Evolutionary conservation across 2,113 vertebrate genomes (phyloP).

Genomic region (Dissostichus mawsoni): DNA sequence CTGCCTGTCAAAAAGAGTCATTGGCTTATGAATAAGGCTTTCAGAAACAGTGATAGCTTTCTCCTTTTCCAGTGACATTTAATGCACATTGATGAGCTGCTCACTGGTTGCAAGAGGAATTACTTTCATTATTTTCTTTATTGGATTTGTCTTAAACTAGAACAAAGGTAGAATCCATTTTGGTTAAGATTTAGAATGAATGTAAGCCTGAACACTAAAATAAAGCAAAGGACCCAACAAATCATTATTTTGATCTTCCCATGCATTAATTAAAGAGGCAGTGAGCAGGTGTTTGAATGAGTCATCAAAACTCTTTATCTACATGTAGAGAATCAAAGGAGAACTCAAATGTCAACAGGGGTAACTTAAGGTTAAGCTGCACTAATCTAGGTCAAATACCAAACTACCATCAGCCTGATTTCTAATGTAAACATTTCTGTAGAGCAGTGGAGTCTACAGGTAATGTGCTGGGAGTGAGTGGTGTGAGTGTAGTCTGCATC

Average conservation of each 20-base stretch:
- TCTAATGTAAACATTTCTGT: constrained; percentile 25
- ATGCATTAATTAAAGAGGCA: constrained; percentile 15
- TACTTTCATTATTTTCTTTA: constrained; percentile 3
- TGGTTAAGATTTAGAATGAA: background rate
- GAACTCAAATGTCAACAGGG: constrained; percentile 7
- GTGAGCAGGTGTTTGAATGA: constrained; percentile 33
- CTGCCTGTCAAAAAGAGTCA: constrained; percentile 36
- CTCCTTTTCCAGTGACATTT: constrained; percentile 37
- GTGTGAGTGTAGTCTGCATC: background rate
- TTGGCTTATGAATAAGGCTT: constrained; percentile 37
- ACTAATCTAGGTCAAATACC: constrained; percentile 54
- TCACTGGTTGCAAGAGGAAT: background rate
- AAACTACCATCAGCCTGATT: constrained; percentile 40
- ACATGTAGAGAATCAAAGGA: constrained; percentile 40
- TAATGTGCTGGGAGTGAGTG: background rate
- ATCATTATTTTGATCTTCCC: background rate
- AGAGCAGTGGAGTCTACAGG: background rate
- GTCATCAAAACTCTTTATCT: constrained; percentile 13
- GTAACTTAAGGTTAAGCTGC: constrained; percentile 45
- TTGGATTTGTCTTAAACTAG: constrained; percentile 8
- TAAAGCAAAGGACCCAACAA: background rate
- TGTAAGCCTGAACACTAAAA: background rate
- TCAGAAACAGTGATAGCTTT: constrained; percentile 37
- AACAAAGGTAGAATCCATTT: constrained; percentile 21
- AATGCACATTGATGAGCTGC: constrained; percentile 33